These are phyloP conservation scores for Mionectes macconnelli DNA, from an alignment of 2,113 vertebrate species.

Conservation along the genomic window DNA sequence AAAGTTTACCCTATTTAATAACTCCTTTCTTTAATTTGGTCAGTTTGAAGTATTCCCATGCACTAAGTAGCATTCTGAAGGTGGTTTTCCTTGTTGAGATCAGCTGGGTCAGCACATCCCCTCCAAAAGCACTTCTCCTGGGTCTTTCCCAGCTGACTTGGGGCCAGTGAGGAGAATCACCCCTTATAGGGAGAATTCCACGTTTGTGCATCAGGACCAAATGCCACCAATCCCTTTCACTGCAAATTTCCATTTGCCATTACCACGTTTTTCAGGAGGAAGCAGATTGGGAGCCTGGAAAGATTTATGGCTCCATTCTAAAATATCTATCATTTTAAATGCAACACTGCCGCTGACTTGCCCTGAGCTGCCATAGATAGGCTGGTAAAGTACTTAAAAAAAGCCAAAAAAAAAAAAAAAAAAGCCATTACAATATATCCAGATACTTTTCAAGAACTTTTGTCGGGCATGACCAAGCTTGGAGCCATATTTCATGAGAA, in stretches of 20 bases:
- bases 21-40: not conserved
- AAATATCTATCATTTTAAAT: constrained; percentile 59
- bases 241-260: constrained; percentile 37
- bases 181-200: not conserved
- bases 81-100: not conserved
- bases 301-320: constrained; percentile 53
- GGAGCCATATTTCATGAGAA: constrained; percentile 37
- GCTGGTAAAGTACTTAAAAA: constrained; percentile 59
- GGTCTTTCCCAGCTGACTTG: not conserved
- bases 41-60: no score
- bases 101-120: not conserved
- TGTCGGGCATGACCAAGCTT: not conserved
- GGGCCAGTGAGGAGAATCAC: not conserved
- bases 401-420: not conserved
- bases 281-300: constrained; percentile 1
- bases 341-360: not conserved
- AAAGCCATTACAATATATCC: constrained; percentile 48
- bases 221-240: accelerated
- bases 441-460: constrained; percentile 33
- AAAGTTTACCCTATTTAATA: not conserved
- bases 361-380: constrained; percentile 19
- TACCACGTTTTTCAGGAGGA: not conserved
- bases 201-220: not conserved
- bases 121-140: not conserved
- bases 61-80: not conserved